These are phyloP conservation scores for Perca flavescens DNA, from an alignment of 2,113 vertebrate species.

Conservation along the genomic window DNA sequence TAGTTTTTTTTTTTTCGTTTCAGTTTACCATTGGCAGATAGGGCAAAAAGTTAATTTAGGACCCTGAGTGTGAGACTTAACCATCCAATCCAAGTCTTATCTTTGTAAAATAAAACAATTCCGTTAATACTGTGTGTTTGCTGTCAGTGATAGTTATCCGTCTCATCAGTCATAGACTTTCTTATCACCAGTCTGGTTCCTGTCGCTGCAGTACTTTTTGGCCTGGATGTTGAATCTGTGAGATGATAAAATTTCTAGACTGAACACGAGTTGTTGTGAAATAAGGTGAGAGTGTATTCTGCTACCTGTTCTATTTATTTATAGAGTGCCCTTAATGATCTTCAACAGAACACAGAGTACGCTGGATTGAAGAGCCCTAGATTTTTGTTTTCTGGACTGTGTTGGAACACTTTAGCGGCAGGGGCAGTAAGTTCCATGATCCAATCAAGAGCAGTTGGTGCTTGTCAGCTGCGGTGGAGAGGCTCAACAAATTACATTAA, in stretches of 20 bases:
- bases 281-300: not conserved
- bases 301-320: conserved; percentile 72
- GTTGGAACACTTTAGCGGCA: conserved; percentile 70
- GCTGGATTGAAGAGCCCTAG: conserved; percentile 75
- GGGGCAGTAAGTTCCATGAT: conserved; percentile 68
- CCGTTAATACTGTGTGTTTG: not conserved
- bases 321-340: conserved; percentile 75
- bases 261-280: conserved; percentile 19
- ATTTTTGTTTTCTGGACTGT: conserved; percentile 69
- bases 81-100: not conserved
- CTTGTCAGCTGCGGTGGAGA: conserved; percentile 75
- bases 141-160: conserved; percentile 1
- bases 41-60: no score
- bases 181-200: not conserved
- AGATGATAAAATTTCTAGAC: not conserved
- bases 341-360: conserved; percentile 61
- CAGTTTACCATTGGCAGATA: no score
- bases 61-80: not conserved
- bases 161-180: not conserved
- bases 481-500: conserved; percentile 67
- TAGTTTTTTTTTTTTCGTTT: no score
- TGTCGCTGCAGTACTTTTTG: not conserved
- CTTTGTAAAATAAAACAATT: conserved; percentile 5
- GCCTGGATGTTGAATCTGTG: not conserved
- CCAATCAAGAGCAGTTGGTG: conserved; percentile 72